These are phyloP conservation scores for Electrophaes corylata DNA, from an alignment of 2,888 invertebrate genomes.

Conservation along the genomic window DNA sequence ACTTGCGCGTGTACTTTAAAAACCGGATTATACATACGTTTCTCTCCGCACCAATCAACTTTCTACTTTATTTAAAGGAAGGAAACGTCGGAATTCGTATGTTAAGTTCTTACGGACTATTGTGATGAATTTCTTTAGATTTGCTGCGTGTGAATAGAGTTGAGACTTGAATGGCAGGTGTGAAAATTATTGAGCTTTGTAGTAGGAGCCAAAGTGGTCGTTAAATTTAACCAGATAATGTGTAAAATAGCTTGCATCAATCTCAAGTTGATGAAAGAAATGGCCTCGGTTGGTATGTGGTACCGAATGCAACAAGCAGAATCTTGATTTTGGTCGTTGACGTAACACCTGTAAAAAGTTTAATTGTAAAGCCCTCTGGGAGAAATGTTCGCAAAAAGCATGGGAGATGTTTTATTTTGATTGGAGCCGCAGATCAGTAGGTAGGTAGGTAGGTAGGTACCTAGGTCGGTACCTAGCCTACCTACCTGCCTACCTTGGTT, in stretches of 20 bases:
- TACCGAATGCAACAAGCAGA: constrained; percentile 46
- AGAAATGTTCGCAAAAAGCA: neutral
- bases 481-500: too few species aligned
- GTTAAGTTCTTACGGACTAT: constrained; percentile 20
- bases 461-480: too few species aligned
- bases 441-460: neutral
- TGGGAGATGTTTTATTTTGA: neutral
- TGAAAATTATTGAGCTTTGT: constrained; percentile 15
- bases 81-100: neutral
- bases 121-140: constrained; percentile 41
- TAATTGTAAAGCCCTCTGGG: neutral
- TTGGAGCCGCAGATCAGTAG: neutral
- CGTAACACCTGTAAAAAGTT: constrained; percentile 28
- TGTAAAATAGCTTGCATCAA: constrained; percentile 38
- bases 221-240: constrained; percentile 38
- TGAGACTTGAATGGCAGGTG: constrained; percentile 10
- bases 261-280: constrained; percentile 70
- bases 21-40: constrained; percentile 55
- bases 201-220: constrained; percentile 29
- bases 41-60: constrained; percentile 19
- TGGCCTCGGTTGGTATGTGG: constrained; percentile 72
- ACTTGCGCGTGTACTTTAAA: constrained; percentile 49
- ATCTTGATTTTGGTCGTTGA: constrained; percentile 52
- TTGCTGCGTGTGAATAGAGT: constrained; percentile 19
- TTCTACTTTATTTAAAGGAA: constrained; percentile 4